These are phyloP conservation scores for Diadegma fenestrale DNA, from an alignment of 2,888 invertebrate species.

Conservation along the genomic window DNA sequence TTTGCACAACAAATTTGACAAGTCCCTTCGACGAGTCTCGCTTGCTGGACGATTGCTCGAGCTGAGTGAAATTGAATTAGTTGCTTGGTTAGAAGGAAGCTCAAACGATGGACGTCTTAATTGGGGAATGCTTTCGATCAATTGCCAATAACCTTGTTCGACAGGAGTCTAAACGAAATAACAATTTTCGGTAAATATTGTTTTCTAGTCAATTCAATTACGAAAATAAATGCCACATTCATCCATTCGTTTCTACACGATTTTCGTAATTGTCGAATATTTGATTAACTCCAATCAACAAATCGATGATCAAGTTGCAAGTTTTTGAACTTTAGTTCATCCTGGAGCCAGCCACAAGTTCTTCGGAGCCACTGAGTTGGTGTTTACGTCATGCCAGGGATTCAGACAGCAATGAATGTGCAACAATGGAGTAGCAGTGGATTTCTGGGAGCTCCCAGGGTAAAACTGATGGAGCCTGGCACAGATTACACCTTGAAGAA, in stretches of 20 bases:
- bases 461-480: constrained; percentile 46
- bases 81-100: constrained; percentile 20
- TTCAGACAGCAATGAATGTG: background rate
- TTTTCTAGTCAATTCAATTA: background rate
- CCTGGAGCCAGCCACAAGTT: background rate
- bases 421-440: constrained; percentile 2
- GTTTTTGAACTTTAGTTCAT: background rate
- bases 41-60: constrained; percentile 14
- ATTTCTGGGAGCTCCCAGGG: constrained; percentile 40
- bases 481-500: constrained; percentile 43
- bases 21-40: background rate
- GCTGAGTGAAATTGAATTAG: constrained; percentile 40
- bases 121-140: constrained; percentile 35
- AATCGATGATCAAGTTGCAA: background rate
- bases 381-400: constrained; percentile 3
- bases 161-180: background rate
- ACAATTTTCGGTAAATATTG: background rate
- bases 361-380: background rate
- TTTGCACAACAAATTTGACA: constrained; percentile 39
- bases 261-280: background rate
- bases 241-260: background rate
- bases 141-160: background rate
- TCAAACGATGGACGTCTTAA: constrained; percentile 30
- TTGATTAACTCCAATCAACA: background rate
- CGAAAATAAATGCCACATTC: background rate